These are phyloP conservation scores for Sinella curviseta DNA, from an alignment of 1,140 invertebrate species.

Conservation along the genomic window DNA sequence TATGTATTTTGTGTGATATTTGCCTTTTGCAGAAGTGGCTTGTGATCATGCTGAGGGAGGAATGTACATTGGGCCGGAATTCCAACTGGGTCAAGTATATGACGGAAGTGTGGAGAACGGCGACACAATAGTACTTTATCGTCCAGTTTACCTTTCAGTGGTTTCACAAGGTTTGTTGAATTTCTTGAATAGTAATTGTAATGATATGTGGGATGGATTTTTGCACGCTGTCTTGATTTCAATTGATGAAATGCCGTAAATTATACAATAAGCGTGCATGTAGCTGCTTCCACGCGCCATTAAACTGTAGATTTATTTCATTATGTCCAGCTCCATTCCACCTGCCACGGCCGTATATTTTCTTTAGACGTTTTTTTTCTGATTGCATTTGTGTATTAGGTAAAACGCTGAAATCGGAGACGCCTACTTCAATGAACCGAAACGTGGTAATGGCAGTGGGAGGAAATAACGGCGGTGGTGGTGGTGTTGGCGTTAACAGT, in stretches of 20 bases:
- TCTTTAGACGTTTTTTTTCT: no score
- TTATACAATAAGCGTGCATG: no score
- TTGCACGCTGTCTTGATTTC: no score
- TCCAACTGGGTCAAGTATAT: slow-evolving; percentile 78
- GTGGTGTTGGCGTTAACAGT: not conserved
- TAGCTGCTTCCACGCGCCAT: no score
- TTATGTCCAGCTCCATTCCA: no score
- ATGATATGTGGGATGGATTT: no score
- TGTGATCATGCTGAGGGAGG: slow-evolving; percentile 75
- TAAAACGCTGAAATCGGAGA: slow-evolving; percentile 7
- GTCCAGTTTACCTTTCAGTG: slow-evolving; percentile 68
- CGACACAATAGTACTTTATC: slow-evolving; percentile 64
- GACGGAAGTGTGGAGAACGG: slow-evolving; percentile 63
- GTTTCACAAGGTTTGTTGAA: slow-evolving; percentile 32
- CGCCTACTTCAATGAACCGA: slow-evolving; percentile 11
- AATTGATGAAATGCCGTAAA: no score
- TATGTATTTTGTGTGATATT: no score
- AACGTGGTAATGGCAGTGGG: not conserved
- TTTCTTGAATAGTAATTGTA: not conserved
- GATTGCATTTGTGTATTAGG: no score
- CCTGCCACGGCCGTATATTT: no score
- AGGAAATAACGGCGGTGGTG: not conserved
- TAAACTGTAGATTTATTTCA: no score
- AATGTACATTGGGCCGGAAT: slow-evolving; percentile 78
- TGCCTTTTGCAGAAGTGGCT: slow-evolving; percentile 65